A percentile compares a stretch with the other conserved stretches of the same genome.
These are phyloP conservation scores for Zaprionus africanus DNA, from an alignment of 1,140 invertebrate genomes.

Conservation along the genomic window DNA sequence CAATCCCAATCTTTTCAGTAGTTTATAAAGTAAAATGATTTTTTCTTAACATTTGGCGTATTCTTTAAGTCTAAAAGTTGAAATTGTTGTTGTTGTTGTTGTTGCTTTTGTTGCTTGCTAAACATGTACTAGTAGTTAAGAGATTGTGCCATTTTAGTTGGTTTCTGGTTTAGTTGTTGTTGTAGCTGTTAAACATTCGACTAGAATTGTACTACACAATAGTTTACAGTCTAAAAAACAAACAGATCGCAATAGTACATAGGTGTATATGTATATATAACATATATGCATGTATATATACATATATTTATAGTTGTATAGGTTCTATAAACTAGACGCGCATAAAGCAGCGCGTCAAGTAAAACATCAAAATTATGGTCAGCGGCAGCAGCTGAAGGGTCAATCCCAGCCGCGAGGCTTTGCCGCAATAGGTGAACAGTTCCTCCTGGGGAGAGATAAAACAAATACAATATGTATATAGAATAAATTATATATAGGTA, in stretches of 20 bases:
- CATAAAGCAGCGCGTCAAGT: conserved; percentile 74
- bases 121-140: conserved; percentile 52
- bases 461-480: neutral
- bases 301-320: conserved; percentile 48
- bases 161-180: conserved; percentile 28
- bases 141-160: conserved; percentile 65
- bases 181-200: conserved; percentile 74
- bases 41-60: conserved; percentile 71
- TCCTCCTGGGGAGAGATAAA: conserved; percentile 54
- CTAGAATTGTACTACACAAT: conserved; percentile 73
- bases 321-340: conserved; percentile 59
- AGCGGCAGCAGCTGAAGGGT: conserved; percentile 69
- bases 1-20: conserved; percentile 3
- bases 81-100: conserved; percentile 54
- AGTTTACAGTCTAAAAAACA: conserved; percentile 64
- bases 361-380: conserved; percentile 81
- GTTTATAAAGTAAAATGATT: conserved; percentile 53
- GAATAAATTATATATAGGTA: neutral
- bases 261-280: conserved; percentile 25
- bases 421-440: conserved; percentile 79
- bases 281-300: conserved; percentile 50
- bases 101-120: conserved; percentile 57
- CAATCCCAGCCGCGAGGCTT: conserved; percentile 68
- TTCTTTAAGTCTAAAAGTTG: conserved; percentile 75
- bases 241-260: conserved; percentile 63